Conservation (phyloP, 2,797 vertebrate genomes). For the Erethizon dorsatum region DNA sequence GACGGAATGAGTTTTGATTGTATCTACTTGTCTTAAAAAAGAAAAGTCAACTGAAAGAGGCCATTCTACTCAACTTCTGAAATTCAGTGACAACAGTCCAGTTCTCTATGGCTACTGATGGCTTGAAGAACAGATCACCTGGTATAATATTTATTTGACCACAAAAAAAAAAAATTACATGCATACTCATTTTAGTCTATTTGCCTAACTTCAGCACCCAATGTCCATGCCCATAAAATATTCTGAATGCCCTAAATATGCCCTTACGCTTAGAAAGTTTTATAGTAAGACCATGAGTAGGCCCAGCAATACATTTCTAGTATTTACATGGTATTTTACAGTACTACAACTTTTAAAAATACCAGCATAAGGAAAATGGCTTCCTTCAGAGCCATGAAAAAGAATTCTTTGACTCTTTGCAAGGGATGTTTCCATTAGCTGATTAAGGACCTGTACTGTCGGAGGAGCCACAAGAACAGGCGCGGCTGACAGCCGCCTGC, state of each 20-base stretch:
- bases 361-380: background rate
- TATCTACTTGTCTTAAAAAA: background rate
- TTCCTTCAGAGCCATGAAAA: conserved; percentile 14
- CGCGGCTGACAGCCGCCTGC: background rate
- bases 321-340: conserved; percentile 30
- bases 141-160: background rate
- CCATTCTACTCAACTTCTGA: background rate
- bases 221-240: background rate
- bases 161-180: background rate
- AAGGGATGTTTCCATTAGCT: background rate
- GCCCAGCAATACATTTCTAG: background rate
- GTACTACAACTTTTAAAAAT: background rate
- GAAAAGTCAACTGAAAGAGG: background rate
- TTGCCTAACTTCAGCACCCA: background rate
- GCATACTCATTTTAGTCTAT: too few relatives aligned
- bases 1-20: conserved; percentile 1
- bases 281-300: background rate
- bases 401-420: background rate
- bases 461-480: background rate
- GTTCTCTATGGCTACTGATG: background rate
- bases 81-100: background rate
- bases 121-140: background rate
- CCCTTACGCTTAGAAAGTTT: background rate
- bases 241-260: background rate
- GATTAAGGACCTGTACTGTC: background rate